Conservation (phyloP, 2,888 invertebrate genomes). For the Pristionchus fissidentatus region DNA sequence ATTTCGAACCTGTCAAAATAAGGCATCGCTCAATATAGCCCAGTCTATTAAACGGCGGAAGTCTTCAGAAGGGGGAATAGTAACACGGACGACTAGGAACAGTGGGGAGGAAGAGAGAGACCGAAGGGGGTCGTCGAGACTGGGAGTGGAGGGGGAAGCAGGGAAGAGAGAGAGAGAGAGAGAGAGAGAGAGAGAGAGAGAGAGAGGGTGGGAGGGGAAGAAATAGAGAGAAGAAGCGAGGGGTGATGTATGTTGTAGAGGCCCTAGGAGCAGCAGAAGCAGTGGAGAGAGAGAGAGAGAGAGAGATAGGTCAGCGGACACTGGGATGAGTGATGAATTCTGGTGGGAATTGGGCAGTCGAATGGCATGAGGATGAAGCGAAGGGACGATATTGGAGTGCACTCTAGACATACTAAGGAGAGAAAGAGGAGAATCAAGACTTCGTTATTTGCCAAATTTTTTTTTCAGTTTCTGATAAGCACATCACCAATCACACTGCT, state of each 20-base stretch:
- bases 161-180: conserved; percentile 17
- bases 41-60: neutral
- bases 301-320: conserved; percentile 42
- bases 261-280: conserved; percentile 49
- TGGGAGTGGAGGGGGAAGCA: conserved; percentile 13
- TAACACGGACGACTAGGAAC: too few relatives aligned
- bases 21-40: too few relatives aligned
- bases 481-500: too few relatives aligned
- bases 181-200: neutral
- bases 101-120: neutral
- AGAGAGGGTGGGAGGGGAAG: conserved; percentile 18
- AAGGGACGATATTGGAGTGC: too few relatives aligned
- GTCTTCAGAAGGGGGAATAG: neutral
- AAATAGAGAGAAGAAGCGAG: conserved; percentile 39
- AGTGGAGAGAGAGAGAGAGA: conserved; percentile 46
- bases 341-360: conserved; percentile 1
- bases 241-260: conserved; percentile 28
- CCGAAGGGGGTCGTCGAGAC: neutral
- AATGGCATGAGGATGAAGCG: neutral
- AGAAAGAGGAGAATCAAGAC: too few relatives aligned
- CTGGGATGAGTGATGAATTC: conserved; percentile 39
- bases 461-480: too few relatives aligned
- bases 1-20: conserved; percentile 29
- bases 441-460: too few relatives aligned
- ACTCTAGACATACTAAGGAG: too few relatives aligned